A percentile compares a stretch with the other conserved stretches of the same genome.
Conservation (phyloP, 2,797 vertebrate genomes). For the Urophycis tenuis region DNA sequence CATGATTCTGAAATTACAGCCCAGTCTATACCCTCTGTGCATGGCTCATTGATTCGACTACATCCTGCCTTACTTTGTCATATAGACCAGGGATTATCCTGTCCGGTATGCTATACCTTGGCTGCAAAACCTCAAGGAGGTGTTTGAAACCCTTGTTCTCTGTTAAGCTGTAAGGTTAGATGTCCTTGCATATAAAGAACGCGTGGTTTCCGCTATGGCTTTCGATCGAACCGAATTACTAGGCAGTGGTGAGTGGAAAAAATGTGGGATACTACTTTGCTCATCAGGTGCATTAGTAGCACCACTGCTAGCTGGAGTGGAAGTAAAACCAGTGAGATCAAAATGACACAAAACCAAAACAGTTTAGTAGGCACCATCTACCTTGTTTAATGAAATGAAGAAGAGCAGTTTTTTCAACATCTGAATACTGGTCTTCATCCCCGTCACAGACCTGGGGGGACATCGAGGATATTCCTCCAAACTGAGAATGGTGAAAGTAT, state of each 20-base stretch:
- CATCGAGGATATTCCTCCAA: background rate
- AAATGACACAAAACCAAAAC: background rate
- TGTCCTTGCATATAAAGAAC: constrained; percentile 11
- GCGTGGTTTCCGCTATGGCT: too few species aligned
- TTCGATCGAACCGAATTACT: background rate
- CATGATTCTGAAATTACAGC: too few species aligned
- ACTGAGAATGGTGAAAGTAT: background rate
- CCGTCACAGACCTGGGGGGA: background rate
- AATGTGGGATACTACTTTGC: background rate
- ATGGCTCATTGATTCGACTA: too few species aligned
- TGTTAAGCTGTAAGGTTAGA: background rate
- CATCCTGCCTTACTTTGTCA: too few species aligned
- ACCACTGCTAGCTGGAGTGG: background rate
- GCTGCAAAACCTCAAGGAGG: too few species aligned
- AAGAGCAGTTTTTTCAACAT: background rate
- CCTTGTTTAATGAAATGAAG: background rate
- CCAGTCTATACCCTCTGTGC: too few species aligned
- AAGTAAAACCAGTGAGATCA: background rate
- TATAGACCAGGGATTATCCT: too few species aligned
- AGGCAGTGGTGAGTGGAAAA: too few species aligned
- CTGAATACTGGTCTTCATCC: background rate
- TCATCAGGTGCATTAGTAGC: too few species aligned
- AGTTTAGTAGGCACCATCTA: background rate
- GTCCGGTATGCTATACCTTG: too few species aligned
- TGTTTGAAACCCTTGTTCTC: constrained; percentile 9